Evolutionary conservation across 2,797 vertebrate species (phyloP).

Genomic region (Sebastes jordani): DNA sequence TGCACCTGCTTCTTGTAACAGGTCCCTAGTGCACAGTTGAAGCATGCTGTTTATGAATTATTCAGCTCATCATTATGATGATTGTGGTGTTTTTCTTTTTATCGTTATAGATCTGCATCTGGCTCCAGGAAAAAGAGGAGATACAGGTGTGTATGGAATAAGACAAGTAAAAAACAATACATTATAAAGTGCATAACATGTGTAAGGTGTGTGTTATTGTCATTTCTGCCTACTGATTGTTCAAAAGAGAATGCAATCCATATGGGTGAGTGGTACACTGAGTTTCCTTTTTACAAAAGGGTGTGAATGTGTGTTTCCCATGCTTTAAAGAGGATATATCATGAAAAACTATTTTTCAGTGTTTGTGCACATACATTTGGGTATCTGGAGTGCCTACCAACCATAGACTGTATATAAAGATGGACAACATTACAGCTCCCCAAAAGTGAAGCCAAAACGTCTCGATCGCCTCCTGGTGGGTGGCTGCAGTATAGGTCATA

Average conservation of each 20-base stretch:
- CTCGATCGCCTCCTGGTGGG: fast-evolving
- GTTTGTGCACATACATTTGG: too few relatives aligned
- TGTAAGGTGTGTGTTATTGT: constrained; percentile 9
- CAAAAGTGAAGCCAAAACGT: too few relatives aligned
- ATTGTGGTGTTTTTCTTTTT: constrained; percentile 24
- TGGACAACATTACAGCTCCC: too few relatives aligned
- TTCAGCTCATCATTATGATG: constrained; percentile 9
- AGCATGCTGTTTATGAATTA: neutral
- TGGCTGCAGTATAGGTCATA: too few relatives aligned
- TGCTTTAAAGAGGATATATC: neutral
- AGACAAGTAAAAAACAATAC: neutral
- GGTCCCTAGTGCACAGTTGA: neutral
- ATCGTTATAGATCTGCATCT: constrained; percentile 88
- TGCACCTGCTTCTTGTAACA: neutral
- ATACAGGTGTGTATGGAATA: constrained; percentile 87
- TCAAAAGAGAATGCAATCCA: constrained; percentile 31
- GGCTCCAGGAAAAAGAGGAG: constrained; percentile 92
- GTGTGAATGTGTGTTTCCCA: constrained; percentile 1
- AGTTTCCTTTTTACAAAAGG: constrained; percentile 14
- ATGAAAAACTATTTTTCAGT: too few relatives aligned
- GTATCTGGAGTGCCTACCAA: too few relatives aligned
- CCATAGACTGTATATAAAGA: too few relatives aligned
- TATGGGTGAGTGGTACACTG: constrained; percentile 24
- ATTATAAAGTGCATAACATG: neutral
- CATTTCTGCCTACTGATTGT: constrained; percentile 38